These are phyloP conservation scores for Doryteuthis pealeii DNA, from an alignment of 1,140 invertebrate genomes.

Conservation along the genomic window DNA sequence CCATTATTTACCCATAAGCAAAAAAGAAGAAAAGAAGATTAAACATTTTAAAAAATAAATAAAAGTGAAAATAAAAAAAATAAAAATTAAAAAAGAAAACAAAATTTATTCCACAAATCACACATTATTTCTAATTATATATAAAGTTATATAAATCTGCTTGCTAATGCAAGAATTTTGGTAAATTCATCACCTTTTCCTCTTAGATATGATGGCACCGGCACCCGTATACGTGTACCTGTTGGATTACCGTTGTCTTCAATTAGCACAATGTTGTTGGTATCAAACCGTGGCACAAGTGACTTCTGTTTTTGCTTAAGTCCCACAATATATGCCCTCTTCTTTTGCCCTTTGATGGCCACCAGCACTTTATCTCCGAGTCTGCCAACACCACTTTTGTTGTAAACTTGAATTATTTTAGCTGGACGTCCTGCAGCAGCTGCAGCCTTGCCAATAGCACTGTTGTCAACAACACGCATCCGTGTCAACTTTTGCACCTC, in stretches of 20 bases:
- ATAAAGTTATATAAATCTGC: slow-evolving; percentile 74
- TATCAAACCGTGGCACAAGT: slow-evolving; percentile 90
- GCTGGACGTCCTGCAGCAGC: slow-evolving; percentile 92
- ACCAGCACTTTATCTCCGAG: slow-evolving; percentile 78
- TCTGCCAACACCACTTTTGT: slow-evolving; percentile 65
- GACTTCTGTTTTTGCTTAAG: slow-evolving; percentile 77
- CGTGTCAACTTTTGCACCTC: slow-evolving; percentile 67
- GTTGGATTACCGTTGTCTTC: slow-evolving; percentile 91
- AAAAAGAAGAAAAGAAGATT: not conserved
- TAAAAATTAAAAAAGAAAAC: not conserved
- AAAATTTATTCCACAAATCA: not conserved
- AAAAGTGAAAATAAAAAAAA: too few species aligned
- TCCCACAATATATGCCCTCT: slow-evolving; percentile 93
- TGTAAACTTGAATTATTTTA: slow-evolving; percentile 66
- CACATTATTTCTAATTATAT: too few species aligned
- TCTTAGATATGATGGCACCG: slow-evolving; percentile 89
- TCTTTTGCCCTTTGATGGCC: slow-evolving; percentile 96
- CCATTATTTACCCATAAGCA: too few species aligned
- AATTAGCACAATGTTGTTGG: slow-evolving; percentile 94
- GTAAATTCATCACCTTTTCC: slow-evolving; percentile 85
- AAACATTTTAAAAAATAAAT: not conserved
- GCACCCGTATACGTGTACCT: slow-evolving; percentile 91
- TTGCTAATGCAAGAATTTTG: slow-evolving; percentile 90
- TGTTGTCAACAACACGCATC: slow-evolving; percentile 93
- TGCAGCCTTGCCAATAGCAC: slow-evolving; percentile 87